Evolutionary conservation across 2,113 vertebrate genomes (phyloP), one percentile per base, ranked within the genome.

Genomic region (Macheiramphus alcinus): DNA sequence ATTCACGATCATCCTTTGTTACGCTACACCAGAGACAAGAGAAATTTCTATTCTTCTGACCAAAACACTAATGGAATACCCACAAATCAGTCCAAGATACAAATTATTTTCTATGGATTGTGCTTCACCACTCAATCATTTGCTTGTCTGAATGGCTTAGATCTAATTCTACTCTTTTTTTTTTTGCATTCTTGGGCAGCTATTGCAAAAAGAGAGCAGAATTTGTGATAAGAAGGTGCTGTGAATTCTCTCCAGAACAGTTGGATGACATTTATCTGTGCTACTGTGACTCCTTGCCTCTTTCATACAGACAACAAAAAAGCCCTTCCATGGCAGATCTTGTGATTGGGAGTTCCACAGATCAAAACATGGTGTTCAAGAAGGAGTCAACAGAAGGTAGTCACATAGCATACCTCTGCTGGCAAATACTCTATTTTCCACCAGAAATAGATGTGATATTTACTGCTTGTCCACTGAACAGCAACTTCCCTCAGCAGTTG

Each of bases 151-250:
- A 91, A 75, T 3, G 36, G 47, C n/a, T 65, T 55, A 71, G 61
- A 75, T 56, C n/a, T 68, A 84, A 80, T 45, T 71, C 31, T 65
- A 18, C 12, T 42, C 20, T 7, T 9, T 27, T 61, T 13, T 27
- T 36, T 67, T n/a, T 1, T 9, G 10, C 65, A 52, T 43, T 72
- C 73, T 93, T 72, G 81, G 59, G 47, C 42, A 86, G 90, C 32
- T 34, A 72, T 34, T 38, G 31, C 45, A 75, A 92, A 92, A 94
- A 87, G 53, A 83, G 23, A 96, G 45, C 65, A 94, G 91, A 87
- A 91, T 85, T 95, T 70, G 73, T 94, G 91, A 94, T 96, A 97
- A 96, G 80, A 91, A 91, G 84, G 89, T 80, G 88, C 73, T 65
- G 70, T 45, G 71, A 93, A 93, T 72, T 91, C 66, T 96, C 78